Conservation (phyloP, 2,797 vertebrate genomes). For the Siniperca undulata region DNA sequence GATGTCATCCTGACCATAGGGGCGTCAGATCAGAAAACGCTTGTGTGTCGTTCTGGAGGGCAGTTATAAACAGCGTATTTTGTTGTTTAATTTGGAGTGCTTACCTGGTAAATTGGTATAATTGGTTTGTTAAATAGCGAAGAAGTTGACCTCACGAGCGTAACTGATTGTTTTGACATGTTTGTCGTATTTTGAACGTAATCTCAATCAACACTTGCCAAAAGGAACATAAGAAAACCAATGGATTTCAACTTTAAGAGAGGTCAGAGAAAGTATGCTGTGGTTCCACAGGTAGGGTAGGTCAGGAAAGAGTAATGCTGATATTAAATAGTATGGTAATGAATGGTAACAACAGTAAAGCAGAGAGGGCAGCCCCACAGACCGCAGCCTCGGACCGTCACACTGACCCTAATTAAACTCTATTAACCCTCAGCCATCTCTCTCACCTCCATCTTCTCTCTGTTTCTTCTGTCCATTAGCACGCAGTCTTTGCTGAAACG, state of each 20-base stretch:
- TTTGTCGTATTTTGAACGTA: neutral
- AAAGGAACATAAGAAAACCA: neutral
- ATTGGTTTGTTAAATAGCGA: neutral
- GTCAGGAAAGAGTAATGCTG: neutral
- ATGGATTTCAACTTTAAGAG: neutral
- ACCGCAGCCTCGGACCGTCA: conserved; percentile 34
- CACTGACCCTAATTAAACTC: conserved; percentile 67
- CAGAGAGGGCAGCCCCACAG: neutral
- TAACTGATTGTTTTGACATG: neutral
- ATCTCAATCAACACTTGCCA: neutral
- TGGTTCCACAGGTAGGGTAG: neutral
- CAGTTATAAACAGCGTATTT: too few relatives aligned
- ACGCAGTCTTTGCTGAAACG: conserved; percentile 33
- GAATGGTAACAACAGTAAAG: conserved; percentile 25
- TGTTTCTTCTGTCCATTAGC: conserved; percentile 44
- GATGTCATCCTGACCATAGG: too few relatives aligned
- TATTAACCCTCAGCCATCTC: conserved; percentile 54
- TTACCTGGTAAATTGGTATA: too few relatives aligned
- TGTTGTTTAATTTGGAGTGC: too few relatives aligned
- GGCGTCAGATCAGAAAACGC: too few relatives aligned
- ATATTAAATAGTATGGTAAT: neutral
- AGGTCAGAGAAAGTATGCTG: neutral
- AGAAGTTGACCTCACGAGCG: neutral
- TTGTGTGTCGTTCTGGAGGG: too few relatives aligned
- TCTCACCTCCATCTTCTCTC: conserved; percentile 39